Base-by-base conservation (phyloP, 2,888 invertebrate genomes). In the Agriopis aurantiaria region DNA sequence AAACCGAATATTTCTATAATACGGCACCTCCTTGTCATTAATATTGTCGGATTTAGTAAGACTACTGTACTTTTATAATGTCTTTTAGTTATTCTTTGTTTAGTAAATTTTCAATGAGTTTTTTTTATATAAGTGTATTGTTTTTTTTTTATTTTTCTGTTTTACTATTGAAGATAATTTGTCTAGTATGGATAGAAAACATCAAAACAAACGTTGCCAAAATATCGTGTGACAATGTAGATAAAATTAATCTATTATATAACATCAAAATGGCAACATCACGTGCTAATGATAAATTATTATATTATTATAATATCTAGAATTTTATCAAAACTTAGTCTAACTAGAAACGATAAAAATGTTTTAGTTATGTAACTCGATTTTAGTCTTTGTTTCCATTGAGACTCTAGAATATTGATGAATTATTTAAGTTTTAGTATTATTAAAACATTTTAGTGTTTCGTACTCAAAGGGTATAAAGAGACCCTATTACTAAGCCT, bases 391-490 rank as follows among this genome's bases (percentile, higher is more conserved):
- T 49, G 40, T 51, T 65, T 40, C 23, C 46, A 41, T 56, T 23
- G 17, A 23, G 2, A 56, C n/a, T 56, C n/a, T 56, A n/a, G 56
- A 56, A 56, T 56, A 43, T 56, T 58, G 10, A 46, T 58, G 46
- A 46, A 6, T 58, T 46, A 4, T 58, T 46, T 58, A 3, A 23
- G 8, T 23, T 55, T 14, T 23, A 33, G 3, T 58, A 45, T 23
- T 58, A 23, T 11, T 46, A 58, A 46, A 58, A 23, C 45, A 41
- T 40, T 3, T 65, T 23, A 23, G 17, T 0, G 17, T 23, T 23
- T 2, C 17, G 17, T 23, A 23, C 17, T 23, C 17, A 23, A 23
- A 23, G n/a, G n/a, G 17, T 23, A 23, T 23, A 23, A 23, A 23
- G 17, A 2, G 17, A 23, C 17, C 17, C 17, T 23, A 23, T 23